Evolutionary conservation across 2,888 invertebrate species (phyloP), one percentile per base, ranked within the genome.

Genomic region (Agrochola lychnidis): DNA sequence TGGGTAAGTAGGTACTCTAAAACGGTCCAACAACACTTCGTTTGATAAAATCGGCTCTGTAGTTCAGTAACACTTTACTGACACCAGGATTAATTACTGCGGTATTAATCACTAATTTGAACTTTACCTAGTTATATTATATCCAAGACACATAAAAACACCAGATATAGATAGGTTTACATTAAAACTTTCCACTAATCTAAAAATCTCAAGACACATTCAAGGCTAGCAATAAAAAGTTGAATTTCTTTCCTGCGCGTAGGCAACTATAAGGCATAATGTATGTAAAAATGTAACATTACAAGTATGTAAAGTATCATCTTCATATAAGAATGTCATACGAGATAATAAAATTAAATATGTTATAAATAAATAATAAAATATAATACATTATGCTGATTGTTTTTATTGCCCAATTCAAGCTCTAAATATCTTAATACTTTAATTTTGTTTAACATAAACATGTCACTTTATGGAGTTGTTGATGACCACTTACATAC

Each of bases 201-300:
- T 36, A 59, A 66, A 63, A 62, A 68, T 45, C 59, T 57, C 7
- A 51, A 45, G 9, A 83, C 25, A 81, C 16, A 48, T 61, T 53
- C 83, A 78, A 80, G 57, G 78, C 19, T 62, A 70, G 45, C 59
- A 30, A 30, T 30, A 30, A 30, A 30, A 76, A 64, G 10, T 36
- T 61, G 14, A 40, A 70, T 40, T 51, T 59, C 9, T 59, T 40
- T 78, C 42, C 25, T 30, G n/a, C 62, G 45, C 53, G 19, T 59
- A 71, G 63, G 57, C 53, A 66, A 64, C 16, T 56, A 4, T 61
- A 45, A 36, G 59, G 14, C 25, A 68, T 85, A 71, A 73, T 71
- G 61, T 85, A 82, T 85, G 83, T 82, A 82, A 85, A 82, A 74
- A 85, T 78, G 71, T 85, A 42, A 85, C 61, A 82, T 85, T 78